Percentiles rank a stretch among this genome's conserved stretches.
phyloP scores from a whole-genome alignment of 2,113 vertebrate genomes.

The Amphiprion ocellaris region DNA sequence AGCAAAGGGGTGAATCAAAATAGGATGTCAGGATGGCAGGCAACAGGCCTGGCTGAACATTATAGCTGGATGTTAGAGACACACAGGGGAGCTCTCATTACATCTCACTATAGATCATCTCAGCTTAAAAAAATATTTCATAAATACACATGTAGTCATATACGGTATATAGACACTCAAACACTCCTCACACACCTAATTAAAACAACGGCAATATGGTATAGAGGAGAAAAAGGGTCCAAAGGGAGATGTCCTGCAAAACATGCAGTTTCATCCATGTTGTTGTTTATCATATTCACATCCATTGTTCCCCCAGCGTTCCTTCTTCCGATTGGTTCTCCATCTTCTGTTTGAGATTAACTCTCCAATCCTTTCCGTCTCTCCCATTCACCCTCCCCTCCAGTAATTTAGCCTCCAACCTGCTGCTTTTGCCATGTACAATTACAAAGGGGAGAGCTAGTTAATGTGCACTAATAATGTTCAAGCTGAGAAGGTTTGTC shows the following conservation, averaged over 20 bases:
- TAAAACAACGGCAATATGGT: constrained; percentile 82
- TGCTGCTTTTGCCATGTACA: constrained; percentile 87
- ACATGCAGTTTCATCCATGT: constrained; percentile 75
- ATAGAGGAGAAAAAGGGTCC: constrained; percentile 44
- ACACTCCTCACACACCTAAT: constrained; percentile 71
- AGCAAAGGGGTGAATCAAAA: constrained; percentile 48
- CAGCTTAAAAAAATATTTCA: constrained; percentile 49
- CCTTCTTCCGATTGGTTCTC: constrained; percentile 53
- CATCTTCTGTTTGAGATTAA: constrained; percentile 69
- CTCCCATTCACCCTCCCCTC: constrained; percentile 77
- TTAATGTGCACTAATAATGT: constrained; percentile 90
- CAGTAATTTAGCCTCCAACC: constrained; percentile 86
- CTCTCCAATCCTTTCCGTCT: constrained; percentile 64
- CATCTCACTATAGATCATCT: constrained; percentile 64
- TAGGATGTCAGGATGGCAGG: constrained; percentile 38
- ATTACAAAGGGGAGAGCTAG: constrained; percentile 90
- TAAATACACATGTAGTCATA: constrained; percentile 37
- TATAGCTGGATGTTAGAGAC: constrained; percentile 37
- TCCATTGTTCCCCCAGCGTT: constrained; percentile 53
- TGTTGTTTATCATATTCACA: constrained; percentile 70
- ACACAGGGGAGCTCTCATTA: constrained; percentile 62
- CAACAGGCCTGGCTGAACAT: constrained; percentile 32
- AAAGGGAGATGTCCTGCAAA: constrained; percentile 75
- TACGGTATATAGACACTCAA: constrained; percentile 18
- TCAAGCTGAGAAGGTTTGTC: constrained; percentile 90